A percentile compares a stretch with the other conserved stretches of the same genome.
These are phyloP conservation scores for Carterocephalus palaemon DNA, from an alignment of 2,888 invertebrate species.

Conservation along the genomic window DNA sequence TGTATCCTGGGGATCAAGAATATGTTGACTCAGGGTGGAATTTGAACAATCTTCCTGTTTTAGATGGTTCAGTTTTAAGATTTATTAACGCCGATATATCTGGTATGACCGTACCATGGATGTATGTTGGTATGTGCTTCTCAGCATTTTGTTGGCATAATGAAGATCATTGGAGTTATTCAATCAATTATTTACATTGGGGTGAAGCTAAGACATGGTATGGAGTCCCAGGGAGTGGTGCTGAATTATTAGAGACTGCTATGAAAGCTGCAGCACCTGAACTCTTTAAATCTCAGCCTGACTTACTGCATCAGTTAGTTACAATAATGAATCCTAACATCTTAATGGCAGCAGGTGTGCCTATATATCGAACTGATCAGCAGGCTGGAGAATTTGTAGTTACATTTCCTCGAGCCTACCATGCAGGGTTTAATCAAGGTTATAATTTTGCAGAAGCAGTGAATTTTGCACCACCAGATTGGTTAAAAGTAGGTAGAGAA, in stretches of 20 bases:
- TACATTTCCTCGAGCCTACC: constrained; percentile 88
- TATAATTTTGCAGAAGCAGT: constrained; percentile 91
- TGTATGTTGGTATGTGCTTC: constrained; percentile 92
- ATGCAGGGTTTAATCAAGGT: constrained; percentile 90
- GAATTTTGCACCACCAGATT: constrained; percentile 90
- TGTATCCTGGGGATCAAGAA: constrained; percentile 80
- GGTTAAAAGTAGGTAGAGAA: constrained; percentile 84
- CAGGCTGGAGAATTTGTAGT: constrained; percentile 89
- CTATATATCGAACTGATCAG: constrained; percentile 82
- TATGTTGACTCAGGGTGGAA: constrained; percentile 87
- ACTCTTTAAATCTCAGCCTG: constrained; percentile 85
- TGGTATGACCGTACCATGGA: constrained; percentile 87
- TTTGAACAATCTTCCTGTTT: constrained; percentile 86
- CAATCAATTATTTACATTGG: constrained; percentile 90
- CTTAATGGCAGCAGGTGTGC: constrained; percentile 80
- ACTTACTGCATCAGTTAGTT: constrained; percentile 87
- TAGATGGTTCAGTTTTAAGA: constrained; percentile 83
- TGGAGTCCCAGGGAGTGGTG: constrained; percentile 85
- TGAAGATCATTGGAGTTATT: constrained; percentile 91
- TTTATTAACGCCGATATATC: constrained; percentile 88
- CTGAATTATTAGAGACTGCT: constrained; percentile 83
- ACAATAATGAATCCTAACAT: constrained; percentile 88
- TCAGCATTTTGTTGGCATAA: constrained; percentile 91
- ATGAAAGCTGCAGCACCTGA: constrained; percentile 86
- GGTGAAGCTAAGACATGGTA: constrained; percentile 92